phyloP scores from a whole-genome alignment of 2,797 vertebrate genomes.

The Vipera ursinii region DNA sequence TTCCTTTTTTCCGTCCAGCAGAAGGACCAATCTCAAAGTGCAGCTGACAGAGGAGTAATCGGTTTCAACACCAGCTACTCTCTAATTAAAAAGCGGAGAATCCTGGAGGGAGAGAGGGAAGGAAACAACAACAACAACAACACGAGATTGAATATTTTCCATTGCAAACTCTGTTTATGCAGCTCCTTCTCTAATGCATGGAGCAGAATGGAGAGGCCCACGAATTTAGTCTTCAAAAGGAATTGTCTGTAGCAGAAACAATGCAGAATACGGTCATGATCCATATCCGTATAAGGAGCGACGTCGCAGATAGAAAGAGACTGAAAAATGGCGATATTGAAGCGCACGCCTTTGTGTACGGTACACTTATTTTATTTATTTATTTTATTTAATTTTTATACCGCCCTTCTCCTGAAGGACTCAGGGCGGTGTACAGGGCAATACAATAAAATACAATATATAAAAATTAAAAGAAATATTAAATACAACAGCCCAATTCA shows the following conservation, averaged over 20 bases:
- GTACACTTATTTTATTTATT: background rate
- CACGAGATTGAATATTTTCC: slow-evolving; percentile 49
- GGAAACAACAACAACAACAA: background rate
- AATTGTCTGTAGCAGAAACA: slow-evolving; percentile 29
- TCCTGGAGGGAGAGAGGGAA: slow-evolving; percentile 16
- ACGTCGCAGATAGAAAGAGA: slow-evolving; percentile 39
- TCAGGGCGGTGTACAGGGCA: too few relatives aligned
- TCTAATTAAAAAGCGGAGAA: slow-evolving; percentile 54
- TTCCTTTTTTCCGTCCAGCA: slow-evolving; percentile 51
- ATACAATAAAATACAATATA: too few relatives aligned
- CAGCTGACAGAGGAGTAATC: slow-evolving; percentile 48
- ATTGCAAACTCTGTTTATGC: slow-evolving; percentile 50
- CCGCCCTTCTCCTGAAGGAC: too few relatives aligned
- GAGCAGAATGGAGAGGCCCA: slow-evolving; percentile 14
- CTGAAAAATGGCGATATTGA: background rate
- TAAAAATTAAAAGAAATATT: too few relatives aligned
- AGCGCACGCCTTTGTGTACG: background rate
- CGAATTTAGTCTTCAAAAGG: slow-evolving; percentile 47
- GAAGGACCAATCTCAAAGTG: slow-evolving; percentile 33
- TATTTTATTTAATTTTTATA: too few relatives aligned
- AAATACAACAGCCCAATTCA: too few relatives aligned
- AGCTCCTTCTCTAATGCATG: slow-evolving; percentile 32
- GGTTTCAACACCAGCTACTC: slow-evolving; percentile 42
- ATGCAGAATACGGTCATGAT: background rate
- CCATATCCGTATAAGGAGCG: background rate